These are phyloP conservation scores for Parus major DNA, from an alignment of 2,113 vertebrate genomes.

Conservation along the genomic window DNA sequence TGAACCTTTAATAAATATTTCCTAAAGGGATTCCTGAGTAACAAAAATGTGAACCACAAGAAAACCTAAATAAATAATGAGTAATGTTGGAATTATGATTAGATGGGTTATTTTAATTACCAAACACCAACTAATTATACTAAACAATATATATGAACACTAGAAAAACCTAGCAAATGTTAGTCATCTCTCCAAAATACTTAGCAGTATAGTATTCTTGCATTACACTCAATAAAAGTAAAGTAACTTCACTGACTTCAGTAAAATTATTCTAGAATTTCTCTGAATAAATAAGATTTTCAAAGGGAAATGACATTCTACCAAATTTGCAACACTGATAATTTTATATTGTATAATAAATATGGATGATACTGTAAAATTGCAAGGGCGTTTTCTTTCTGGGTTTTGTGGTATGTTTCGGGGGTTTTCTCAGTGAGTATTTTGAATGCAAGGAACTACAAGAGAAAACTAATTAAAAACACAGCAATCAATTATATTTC, in stretches of 20 bases:
- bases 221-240: background rate
- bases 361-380: background rate
- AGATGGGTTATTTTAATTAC: background rate
- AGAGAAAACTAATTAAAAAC: background rate
- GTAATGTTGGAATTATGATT: background rate
- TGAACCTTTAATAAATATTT: background rate
- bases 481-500: background rate
- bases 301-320: background rate
- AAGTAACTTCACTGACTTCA: background rate
- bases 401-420: background rate
- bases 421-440: background rate
- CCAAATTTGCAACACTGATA: background rate
- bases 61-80: constrained; percentile 14
- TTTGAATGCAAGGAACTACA: background rate
- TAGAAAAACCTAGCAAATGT: background rate
- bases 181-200: background rate
- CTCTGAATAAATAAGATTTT: background rate
- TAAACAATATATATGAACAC: background rate
- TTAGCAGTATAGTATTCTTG: background rate
- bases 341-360: background rate
- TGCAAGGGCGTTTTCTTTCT: background rate
- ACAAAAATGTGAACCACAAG: background rate
- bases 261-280: background rate
- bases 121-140: background rate
- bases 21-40: background rate